Evolutionary conservation across 2,113 vertebrate species (phyloP).

Genomic region (Notarius lentiginosus): DNA sequence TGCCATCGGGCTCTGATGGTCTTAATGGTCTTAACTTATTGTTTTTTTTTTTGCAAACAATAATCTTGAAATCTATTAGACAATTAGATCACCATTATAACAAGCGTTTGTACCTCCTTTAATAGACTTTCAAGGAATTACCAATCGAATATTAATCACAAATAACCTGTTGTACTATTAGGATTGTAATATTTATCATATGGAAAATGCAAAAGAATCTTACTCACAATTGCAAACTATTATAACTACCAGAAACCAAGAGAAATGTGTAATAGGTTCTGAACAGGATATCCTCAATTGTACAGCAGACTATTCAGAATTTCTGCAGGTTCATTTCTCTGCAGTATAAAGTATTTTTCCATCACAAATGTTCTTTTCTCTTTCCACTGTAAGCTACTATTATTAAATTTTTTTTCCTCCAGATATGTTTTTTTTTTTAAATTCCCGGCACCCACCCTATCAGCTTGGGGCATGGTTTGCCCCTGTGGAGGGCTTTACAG

Average conservation of each 20-base stretch:
- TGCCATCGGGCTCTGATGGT: background rate
- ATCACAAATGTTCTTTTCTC: background rate
- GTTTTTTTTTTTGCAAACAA: background rate
- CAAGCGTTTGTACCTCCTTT: background rate
- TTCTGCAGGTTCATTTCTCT: background rate
- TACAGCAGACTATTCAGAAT: background rate
- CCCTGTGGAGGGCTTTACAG: conserved; percentile 29
- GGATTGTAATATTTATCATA: background rate
- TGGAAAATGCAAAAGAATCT: background rate
- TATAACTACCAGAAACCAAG: no score
- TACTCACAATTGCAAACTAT: background rate
- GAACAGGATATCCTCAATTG: no score
- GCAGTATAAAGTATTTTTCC: background rate
- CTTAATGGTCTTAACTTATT: background rate
- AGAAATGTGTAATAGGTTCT: background rate
- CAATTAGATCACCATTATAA: background rate
- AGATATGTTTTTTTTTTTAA: background rate
- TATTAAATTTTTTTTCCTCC: conserved; percentile 10
- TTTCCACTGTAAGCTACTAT: background rate
- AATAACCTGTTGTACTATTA: background rate
- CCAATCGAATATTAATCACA: background rate
- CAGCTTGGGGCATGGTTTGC: conserved; percentile 15
- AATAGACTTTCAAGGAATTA: background rate
- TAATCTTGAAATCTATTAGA: background rate
- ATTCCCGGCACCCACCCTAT: background rate